phyloP scores from a whole-genome alignment of 2,113 vertebrate species.

The Otocyon megalotis region DNA sequence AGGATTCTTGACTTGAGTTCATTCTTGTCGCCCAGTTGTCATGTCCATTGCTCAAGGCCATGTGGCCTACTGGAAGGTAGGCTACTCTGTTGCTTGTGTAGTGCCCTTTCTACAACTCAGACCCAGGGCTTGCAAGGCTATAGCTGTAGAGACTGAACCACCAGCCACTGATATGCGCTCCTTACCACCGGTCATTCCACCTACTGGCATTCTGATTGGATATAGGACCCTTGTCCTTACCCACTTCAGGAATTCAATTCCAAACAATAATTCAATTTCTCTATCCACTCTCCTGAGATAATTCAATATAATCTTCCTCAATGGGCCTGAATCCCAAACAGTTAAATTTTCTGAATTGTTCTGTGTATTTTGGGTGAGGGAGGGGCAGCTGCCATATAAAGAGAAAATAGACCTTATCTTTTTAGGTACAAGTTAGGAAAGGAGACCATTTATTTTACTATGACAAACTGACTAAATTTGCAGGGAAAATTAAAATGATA shows the following conservation, averaged over 20 bases:
- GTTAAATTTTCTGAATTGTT: background rate
- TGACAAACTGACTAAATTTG: background rate
- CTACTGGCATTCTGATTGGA: background rate
- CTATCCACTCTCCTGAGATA: background rate
- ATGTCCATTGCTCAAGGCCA: background rate
- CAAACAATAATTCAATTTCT: background rate
- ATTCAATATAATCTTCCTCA: background rate
- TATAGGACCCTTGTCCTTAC: background rate
- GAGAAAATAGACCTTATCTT: background rate
- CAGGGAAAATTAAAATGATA: background rate
- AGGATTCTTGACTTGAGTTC: background rate
- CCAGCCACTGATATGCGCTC: background rate
- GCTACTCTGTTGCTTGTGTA: background rate
- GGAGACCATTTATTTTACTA: background rate
- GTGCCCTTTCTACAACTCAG: background rate
- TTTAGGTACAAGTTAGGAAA: background rate
- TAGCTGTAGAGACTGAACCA: background rate
- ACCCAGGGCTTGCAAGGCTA: background rate
- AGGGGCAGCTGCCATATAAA: background rate
- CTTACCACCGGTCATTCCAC: background rate
- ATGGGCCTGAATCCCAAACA: background rate
- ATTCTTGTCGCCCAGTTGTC: background rate
- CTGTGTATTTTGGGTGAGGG: background rate
- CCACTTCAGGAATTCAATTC: background rate
- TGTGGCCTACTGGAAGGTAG: background rate